Conservation (phyloP, 2,888 invertebrate species). For the Dermolepida albohirtum region DNA sequence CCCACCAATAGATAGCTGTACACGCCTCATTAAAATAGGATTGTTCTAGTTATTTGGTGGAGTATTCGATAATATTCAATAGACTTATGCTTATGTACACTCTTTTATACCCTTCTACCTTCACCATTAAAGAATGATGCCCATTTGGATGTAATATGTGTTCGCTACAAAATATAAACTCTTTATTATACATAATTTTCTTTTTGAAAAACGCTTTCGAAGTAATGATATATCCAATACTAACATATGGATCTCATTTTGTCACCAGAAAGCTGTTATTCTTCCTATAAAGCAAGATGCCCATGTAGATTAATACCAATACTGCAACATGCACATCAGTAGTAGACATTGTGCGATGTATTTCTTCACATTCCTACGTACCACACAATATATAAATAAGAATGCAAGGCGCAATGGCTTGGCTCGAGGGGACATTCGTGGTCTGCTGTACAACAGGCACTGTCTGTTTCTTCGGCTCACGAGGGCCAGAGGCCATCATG, state of each 20-base stretch:
- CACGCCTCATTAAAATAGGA: too few species aligned
- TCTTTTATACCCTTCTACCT: too few species aligned
- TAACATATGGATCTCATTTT: background rate
- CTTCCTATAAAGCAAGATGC: background rate
- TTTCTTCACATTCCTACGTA: conserved; percentile 31
- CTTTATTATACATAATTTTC: too few species aligned
- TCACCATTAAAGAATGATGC: too few species aligned
- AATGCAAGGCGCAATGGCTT: conserved; percentile 59
- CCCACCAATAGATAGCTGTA: too few species aligned
- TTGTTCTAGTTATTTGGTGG: too few species aligned
- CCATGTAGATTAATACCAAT: background rate
- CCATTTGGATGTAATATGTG: too few species aligned
- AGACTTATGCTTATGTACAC: too few species aligned
- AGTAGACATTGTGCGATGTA: conserved; percentile 21
- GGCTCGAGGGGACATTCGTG: conserved; percentile 62
- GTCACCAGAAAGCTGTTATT: background rate
- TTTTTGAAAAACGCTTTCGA: too few species aligned
- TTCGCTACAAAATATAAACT: too few species aligned
- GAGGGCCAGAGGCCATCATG: conserved; percentile 57
- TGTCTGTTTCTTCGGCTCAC: conserved; percentile 51
- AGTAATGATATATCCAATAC: too few species aligned
- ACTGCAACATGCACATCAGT: conserved; percentile 8
- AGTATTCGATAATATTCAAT: too few species aligned
- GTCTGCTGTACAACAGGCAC: conserved; percentile 55
- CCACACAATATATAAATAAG: conserved; percentile 46